Conservation (phyloP, 2,888 invertebrate genomes). For the Coleophora flavipennella region DNA sequence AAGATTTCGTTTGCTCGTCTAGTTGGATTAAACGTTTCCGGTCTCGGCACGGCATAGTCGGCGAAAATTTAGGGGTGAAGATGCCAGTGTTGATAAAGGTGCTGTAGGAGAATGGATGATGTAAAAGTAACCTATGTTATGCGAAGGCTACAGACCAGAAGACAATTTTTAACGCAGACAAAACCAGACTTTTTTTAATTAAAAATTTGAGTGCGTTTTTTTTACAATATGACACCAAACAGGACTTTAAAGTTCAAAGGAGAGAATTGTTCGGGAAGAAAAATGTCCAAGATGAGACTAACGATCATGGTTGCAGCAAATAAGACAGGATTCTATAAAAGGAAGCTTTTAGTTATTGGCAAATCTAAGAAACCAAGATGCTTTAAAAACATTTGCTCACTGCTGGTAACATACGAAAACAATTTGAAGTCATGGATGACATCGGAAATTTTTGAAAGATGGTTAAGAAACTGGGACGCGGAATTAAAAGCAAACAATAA, state of each 20-base stretch:
- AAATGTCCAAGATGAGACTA: constrained; percentile 15
- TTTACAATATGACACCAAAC: constrained; percentile 7
- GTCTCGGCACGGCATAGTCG: constrained; percentile 9
- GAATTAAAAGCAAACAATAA: constrained; percentile 13
- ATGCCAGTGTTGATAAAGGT: constrained; percentile 1
- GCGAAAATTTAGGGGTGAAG: constrained; percentile 5
- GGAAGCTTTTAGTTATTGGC: constrained; percentile 16
- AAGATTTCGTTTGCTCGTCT: constrained; percentile 16
- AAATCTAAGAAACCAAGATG: constrained; percentile 22
- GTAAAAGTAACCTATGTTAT: not conserved
- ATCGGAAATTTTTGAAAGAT: constrained; percentile 15
- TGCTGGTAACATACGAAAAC: constrained; percentile 14
- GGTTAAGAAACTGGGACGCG: constrained; percentile 19
- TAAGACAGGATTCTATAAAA: constrained; percentile 16
- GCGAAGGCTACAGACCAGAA: constrained; percentile 6
- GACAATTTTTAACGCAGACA: constrained; percentile 8
- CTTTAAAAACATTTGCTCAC: constrained; percentile 19
- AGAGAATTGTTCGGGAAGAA: constrained; percentile 15
- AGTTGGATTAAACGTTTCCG: constrained; percentile 15
- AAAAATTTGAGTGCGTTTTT: too few relatives aligned
- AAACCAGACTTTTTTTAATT: constrained; percentile 7
- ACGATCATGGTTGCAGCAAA: constrained; percentile 19
- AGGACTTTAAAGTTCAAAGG: constrained; percentile 9
- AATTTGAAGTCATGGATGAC: constrained; percentile 37
- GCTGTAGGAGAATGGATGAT: constrained; percentile 1